Base-by-base conservation (phyloP, 1,140 invertebrate genomes). In the Euura lappo region DNA sequence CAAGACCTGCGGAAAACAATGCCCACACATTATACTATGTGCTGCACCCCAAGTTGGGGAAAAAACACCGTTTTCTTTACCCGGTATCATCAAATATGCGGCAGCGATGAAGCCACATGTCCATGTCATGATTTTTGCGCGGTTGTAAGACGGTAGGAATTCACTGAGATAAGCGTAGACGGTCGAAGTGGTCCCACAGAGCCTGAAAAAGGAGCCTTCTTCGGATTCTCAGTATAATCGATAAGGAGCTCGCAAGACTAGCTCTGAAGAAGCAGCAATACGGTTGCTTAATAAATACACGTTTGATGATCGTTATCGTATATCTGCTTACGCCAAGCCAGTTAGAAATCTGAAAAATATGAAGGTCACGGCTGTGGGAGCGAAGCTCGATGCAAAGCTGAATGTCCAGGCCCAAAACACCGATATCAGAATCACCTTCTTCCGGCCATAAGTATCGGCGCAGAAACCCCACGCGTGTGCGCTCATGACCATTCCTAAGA, bases 331-430 rank as follows among this genome's bases (percentile, higher is more conserved):
- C 28, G 28, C 28, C 28, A 28, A 28, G 28, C 89, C 89, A 72
- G 89, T 90, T 5, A 90, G 80, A 69, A 87, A 85, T 70, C 89
- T 84, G 7, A 88, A 88, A 5, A 88, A 78, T 3, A 89, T 73
- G 8, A 90, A 77, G 44, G 87, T 74, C 45, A 83, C 74, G 66
- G 87, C 87, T 67, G 86, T 84, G 4, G 84, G 79, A 2, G 88
- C 85, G 0, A 86, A 81, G 51, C 88, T 87, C 80, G 88, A 88
- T 0, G 86, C 77, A 4, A 90, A 73, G 0, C 87, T 89, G 11
- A 89, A 68, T 10, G 44, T 10, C 66, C 66, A 68, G 66, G 66
- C 42, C 8, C 66, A 8, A 42, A 51, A 51, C 13, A 65, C 68
- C n/a, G 75, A 11, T 42, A 68, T 45, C 28, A 70, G 3, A 11